phyloP scores from a whole-genome alignment of 2,888 invertebrate genomes.

The Nebria salina region DNA sequence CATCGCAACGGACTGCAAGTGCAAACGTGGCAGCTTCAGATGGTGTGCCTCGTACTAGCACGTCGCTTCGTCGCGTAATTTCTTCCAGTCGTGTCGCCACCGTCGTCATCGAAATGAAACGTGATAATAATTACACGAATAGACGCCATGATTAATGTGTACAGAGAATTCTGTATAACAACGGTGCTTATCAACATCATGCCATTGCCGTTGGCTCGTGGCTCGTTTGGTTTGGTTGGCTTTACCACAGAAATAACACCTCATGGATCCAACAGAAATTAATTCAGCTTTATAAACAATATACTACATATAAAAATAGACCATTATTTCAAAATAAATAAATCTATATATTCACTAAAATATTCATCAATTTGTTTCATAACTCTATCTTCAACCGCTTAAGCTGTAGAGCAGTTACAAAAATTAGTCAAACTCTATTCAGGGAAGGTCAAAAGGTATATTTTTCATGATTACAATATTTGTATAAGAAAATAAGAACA shows the following conservation, averaged over 20 bases:
- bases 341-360: no score
- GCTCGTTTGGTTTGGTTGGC: not conserved
- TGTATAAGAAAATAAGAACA: not conserved
- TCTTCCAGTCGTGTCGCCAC: not conserved
- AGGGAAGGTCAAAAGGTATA: no score
- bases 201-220: constrained; percentile 16
- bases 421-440: no score
- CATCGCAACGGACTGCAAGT: not conserved
- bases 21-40: no score
- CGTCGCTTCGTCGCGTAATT: not conserved
- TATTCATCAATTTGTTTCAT: no score
- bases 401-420: no score
- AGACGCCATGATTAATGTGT: constrained; percentile 32
- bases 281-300: not conserved
- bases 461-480: no score
- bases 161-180: constrained; percentile 20
- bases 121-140: constrained; percentile 37
- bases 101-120: constrained; percentile 34
- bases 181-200: constrained; percentile 25
- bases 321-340: no score
- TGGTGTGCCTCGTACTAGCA: not conserved
- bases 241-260: not conserved
- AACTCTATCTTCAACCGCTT: no score
- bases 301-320: no score
- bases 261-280: not conserved